Conservation (phyloP, 2,113 vertebrate species). For the Ptyas mucosa region DNA sequence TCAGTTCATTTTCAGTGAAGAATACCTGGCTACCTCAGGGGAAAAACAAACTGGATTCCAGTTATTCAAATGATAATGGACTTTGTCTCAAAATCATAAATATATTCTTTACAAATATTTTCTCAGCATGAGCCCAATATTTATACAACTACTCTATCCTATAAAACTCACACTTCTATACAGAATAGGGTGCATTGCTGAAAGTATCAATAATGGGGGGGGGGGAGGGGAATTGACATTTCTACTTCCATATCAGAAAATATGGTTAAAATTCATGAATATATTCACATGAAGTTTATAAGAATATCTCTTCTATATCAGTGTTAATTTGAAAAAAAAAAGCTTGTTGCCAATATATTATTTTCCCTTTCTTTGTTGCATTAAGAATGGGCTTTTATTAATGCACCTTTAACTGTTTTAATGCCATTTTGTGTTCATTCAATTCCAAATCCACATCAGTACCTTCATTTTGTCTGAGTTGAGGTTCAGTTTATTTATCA, state of each 20-base stretch:
- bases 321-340: background rate
- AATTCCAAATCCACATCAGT: background rate
- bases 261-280: background rate
- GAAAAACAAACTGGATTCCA: background rate
- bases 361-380: background rate
- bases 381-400: background rate
- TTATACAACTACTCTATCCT: background rate
- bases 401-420: background rate
- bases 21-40: background rate
- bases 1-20: background rate
- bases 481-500: background rate
- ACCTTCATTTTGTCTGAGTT: background rate
- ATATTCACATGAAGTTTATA: background rate
- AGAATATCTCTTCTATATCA: background rate
- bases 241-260: background rate
- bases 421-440: background rate
- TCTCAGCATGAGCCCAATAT: background rate
- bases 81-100: background rate
- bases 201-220: background rate
- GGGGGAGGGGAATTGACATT: background rate
- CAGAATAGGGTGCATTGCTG: background rate
- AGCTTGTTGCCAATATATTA: background rate
- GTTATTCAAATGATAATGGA: background rate
- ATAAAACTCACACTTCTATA: background rate
- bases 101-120: background rate